Base-by-base conservation (phyloP, 1,140 invertebrate genomes). In the Magallana gigas region DNA sequence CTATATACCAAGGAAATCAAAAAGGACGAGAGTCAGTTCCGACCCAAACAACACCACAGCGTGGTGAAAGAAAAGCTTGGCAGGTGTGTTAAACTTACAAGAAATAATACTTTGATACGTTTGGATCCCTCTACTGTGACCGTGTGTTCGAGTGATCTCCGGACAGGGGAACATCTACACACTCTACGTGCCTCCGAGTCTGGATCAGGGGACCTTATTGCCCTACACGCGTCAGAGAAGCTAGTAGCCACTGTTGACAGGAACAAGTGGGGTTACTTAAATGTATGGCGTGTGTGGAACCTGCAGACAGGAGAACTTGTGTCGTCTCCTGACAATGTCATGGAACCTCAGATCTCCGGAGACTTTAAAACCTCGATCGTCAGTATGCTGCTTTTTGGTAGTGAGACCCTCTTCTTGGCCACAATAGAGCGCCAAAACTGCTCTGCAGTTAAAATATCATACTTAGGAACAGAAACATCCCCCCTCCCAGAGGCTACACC, bases 401-500 rank as follows among this genome's bases (percentile, higher is more conserved):
- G 58, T 18, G 83, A 88, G 76, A 80, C 80, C 12, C 71, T 88
- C 1, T 88, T 86, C 80, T 12, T 71, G 23, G 85, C 83, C 56
- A 68, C 57, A 23, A 9, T 84, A 11, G 18, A 85, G n/a, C 36
- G 58, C 11, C 64, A 84, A 1, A 16, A 36, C 12, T 56, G 9
- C 5, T 85, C 62, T 9, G 12, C 56, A 11, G 58, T 85, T 7
- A 81, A 60, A 3, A 62, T 91, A 8, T 82, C 86, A 11, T 88
- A 82, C 59, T 23, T 68, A 60, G 92, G 91, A 36, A 80, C 82
- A 6, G 64, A 88, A 23, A 59, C 83, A 12, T 84, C 60, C 4
- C 88, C 90, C 0, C 36, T 89, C 12, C 12, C 64, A 4, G 86
- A 83, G 8, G 91, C 90, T 0, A 60, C 90, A 60, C 85, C 91